Evolutionary conservation across 2,113 vertebrate species (phyloP), one percentile per base, ranked within the genome.

Genomic region (Agelaius phoeniceus): DNA sequence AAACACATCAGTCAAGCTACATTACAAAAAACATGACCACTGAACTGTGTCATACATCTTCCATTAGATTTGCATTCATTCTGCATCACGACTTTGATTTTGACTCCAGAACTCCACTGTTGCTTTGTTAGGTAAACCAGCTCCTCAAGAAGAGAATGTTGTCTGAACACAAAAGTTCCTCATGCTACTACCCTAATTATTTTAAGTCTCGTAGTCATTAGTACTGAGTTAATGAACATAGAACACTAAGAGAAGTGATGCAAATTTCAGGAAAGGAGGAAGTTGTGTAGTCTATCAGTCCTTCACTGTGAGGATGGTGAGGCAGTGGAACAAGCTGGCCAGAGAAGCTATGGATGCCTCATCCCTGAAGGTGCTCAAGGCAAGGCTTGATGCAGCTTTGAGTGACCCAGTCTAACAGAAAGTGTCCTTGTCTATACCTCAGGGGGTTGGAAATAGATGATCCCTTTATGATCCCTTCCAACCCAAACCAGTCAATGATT

Each of bases 321-420:
- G 48, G 30, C 30, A 46, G 28, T 30, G 69, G 33, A 20, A 39
- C 13, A 61, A 1, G 15, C 0, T 68, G 16, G 1, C 15, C 24
- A 28, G 33, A 59, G 44, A 26, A 39, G 10, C 5, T n/a, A 20
- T 18, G 28, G 46, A n/a, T 67, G 33, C 6, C 28, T 1, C 23
- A 46, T 28, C 52, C 44, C n/a, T 61, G 69, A 15, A 52, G 46
- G 15, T 17, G 52, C 9, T n/a, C 46, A 16, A 39, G 62, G 16
- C 11, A 46, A 61, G 33, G 28, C 3, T 52, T 44, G 44, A 33
- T n/a, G 19, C 15, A 10, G 14, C 10, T 33, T 19, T 59, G 19
- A 67, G 24, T 44, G 44, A 31, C 15, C 19, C 6, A 9, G 33
- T 39, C 37, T 59, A 59, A 7, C 5, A 7, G 22, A 44, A 52